Evolutionary conservation across 1,140 invertebrate species (phyloP).

Genomic region (Halictus rubicundus): DNA sequence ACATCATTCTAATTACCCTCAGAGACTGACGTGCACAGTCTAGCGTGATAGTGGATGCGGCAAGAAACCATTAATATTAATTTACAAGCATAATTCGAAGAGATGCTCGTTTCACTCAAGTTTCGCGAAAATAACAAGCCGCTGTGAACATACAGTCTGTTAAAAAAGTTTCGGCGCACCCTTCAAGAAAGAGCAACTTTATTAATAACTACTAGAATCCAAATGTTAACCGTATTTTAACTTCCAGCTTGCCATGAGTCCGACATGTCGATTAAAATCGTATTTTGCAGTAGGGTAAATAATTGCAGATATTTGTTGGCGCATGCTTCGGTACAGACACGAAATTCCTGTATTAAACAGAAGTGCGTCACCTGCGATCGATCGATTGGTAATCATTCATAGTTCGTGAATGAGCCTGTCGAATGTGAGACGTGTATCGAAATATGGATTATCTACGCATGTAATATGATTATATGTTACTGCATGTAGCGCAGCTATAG

Average conservation of each 20-base stretch:
- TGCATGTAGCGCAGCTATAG: not conserved
- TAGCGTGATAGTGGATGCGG: not conserved
- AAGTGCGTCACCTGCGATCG: not conserved
- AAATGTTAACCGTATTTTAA: no score
- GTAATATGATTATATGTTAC: not conserved
- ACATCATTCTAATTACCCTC: not conserved
- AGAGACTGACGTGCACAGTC: not conserved
- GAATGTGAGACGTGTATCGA: not conserved
- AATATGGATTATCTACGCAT: not conserved
- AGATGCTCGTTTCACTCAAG: constrained; percentile 31
- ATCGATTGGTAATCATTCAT: constrained; percentile 3
- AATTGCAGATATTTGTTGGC: not conserved
- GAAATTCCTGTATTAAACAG: not conserved
- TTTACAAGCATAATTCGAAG: constrained; percentile 42
- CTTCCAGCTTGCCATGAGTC: not conserved
- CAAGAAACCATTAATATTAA: constrained; percentile 45
- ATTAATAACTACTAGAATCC: no score
- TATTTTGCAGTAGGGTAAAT: not conserved
- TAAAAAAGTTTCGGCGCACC: no score
- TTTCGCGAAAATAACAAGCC: constrained; percentile 13
- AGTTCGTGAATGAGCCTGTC: not conserved
- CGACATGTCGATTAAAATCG: not conserved
- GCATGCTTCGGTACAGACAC: no score
- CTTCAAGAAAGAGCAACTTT: no score
- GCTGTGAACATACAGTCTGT: not conserved